phyloP scores from a whole-genome alignment of 1,140 invertebrate genomes.

The Meloidogyne chitwoodi region DNA sequence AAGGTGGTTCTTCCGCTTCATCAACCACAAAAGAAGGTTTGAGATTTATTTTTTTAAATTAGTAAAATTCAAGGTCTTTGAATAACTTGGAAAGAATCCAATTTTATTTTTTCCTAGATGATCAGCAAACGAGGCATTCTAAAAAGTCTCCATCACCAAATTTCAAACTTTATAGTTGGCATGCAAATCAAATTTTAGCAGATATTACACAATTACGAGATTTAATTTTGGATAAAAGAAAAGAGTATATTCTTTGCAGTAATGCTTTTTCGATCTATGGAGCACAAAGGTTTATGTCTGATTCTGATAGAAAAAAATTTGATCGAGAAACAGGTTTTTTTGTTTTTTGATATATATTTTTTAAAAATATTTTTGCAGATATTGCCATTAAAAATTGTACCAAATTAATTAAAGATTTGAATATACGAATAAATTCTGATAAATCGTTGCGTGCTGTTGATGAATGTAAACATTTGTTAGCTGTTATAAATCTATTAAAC shows the following conservation, averaged over 20 bases:
- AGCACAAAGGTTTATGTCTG: slow-evolving; percentile 40
- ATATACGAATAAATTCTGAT: slow-evolving; percentile 35
- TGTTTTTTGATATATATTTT: not conserved
- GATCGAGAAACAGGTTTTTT: slow-evolving; percentile 40
- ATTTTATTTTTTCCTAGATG: not conserved
- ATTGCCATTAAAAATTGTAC: slow-evolving; percentile 41
- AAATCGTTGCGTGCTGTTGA: slow-evolving; percentile 26
- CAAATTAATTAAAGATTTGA: slow-evolving; percentile 35
- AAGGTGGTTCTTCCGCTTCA: not conserved
- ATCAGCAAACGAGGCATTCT: slow-evolving; percentile 3
- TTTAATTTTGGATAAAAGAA: slow-evolving; percentile 46
- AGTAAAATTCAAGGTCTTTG: not conserved
- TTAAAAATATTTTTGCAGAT: slow-evolving; percentile 40
- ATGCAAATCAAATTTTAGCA: slow-evolving; percentile 36
- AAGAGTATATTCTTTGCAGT: slow-evolving; percentile 42
- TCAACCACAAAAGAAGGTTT: not conserved
- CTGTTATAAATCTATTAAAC: slow-evolving; percentile 30
- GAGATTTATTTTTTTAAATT: not conserved
- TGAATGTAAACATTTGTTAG: slow-evolving; percentile 34
- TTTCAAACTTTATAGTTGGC: slow-evolving; percentile 31
- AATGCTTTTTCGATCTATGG: slow-evolving; percentile 42
- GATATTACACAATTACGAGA: slow-evolving; percentile 47
- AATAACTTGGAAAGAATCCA: not conserved
- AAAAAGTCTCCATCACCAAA: slow-evolving; percentile 24
- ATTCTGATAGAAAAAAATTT: slow-evolving; percentile 40